Percentiles rank a stretch among this genome's conserved stretches.
Conservation (phyloP, 2,888 invertebrate genomes). For the Drosophila helvetica region DNA sequence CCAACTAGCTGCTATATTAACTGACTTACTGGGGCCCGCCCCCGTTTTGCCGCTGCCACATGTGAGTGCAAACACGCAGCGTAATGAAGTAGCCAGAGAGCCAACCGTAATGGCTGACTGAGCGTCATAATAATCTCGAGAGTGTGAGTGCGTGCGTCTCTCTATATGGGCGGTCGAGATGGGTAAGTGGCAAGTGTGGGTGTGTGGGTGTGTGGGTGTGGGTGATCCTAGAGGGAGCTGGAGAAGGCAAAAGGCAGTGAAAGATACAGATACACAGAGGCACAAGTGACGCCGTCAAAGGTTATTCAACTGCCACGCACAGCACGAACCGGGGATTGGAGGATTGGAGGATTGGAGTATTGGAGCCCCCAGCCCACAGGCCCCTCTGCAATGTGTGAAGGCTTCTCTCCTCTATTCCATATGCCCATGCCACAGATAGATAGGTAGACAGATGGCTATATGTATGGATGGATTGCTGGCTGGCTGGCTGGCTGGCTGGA, state of each 20-base stretch:
- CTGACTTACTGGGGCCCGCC: constrained; percentile 71
- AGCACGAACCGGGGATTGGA: constrained; percentile 19
- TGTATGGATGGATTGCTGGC: constrained; percentile 19
- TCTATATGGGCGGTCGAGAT: constrained; percentile 4
- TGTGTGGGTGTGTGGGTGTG: constrained; percentile 26
- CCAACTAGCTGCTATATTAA: constrained; percentile 76
- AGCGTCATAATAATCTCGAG: constrained; percentile 73
- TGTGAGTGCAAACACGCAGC: constrained; percentile 69
- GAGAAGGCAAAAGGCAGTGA: constrained; percentile 8
- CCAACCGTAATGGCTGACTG: constrained; percentile 72
- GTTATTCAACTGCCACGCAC: constrained; percentile 73
- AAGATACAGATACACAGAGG: constrained; percentile 31
- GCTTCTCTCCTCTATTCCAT: constrained; percentile 22
- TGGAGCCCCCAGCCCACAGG: background rate
- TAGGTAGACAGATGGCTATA: constrained; percentile 34
- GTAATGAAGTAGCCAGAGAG: constrained; percentile 74
- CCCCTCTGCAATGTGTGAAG: constrained; percentile 26
- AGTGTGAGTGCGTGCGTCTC: constrained; percentile 37
- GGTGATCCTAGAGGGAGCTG: constrained; percentile 56
- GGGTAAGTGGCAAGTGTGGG: too few species aligned
- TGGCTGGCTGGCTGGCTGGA: background rate
- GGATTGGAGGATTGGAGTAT: background rate
- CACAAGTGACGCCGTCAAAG: constrained; percentile 56
- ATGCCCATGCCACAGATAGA: constrained; percentile 41
- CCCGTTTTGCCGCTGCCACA: constrained; percentile 25